Evolutionary conservation across 23 tunicate species (phyloP).

Genomic region (Ascidia mentula): DNA sequence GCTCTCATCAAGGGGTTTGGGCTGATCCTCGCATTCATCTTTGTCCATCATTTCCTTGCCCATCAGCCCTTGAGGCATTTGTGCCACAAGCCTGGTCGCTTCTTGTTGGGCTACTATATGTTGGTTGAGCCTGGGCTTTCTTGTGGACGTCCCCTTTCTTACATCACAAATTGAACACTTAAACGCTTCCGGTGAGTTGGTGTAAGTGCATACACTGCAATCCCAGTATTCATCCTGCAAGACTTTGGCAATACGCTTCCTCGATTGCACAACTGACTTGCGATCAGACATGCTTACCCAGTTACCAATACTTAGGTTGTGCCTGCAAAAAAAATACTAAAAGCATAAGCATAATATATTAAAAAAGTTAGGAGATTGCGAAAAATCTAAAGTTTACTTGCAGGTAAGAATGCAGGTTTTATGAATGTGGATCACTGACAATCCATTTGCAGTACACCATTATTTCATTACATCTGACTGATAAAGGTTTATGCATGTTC

Average conservation of each 20-base stretch:
- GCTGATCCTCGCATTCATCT: neutral
- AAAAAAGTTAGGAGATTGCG: too few relatives aligned
- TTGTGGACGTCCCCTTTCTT: slow-evolving; percentile 73
- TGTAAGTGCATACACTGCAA: slow-evolving; percentile 81
- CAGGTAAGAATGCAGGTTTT: too few relatives aligned
- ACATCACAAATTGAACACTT: slow-evolving; percentile 81
- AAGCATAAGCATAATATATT: too few relatives aligned
- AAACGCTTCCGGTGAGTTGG: slow-evolving; percentile 82
- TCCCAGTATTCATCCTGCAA: slow-evolving; percentile 71
- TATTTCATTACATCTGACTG: neutral
- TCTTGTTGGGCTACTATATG: slow-evolving; percentile 91
- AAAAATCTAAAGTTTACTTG: too few relatives aligned
- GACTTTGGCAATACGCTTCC: slow-evolving; percentile 39
- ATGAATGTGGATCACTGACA: too few relatives aligned
- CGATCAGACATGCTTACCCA: slow-evolving; percentile 51
- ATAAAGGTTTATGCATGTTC: neutral
- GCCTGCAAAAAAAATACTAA: too few relatives aligned
- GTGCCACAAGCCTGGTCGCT: slow-evolving; percentile 57
- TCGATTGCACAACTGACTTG: slow-evolving; percentile 16
- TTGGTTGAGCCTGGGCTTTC: slow-evolving; percentile 79
- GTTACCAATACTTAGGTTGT: too few relatives aligned
- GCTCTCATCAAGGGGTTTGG: slow-evolving; percentile 14
- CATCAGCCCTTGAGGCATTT: slow-evolving; percentile 16
- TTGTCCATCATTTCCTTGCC: neutral
- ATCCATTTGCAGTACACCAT: neutral